Conservation (phyloP, 2,888 invertebrate genomes). For the Drosophila mimetica region DNA sequence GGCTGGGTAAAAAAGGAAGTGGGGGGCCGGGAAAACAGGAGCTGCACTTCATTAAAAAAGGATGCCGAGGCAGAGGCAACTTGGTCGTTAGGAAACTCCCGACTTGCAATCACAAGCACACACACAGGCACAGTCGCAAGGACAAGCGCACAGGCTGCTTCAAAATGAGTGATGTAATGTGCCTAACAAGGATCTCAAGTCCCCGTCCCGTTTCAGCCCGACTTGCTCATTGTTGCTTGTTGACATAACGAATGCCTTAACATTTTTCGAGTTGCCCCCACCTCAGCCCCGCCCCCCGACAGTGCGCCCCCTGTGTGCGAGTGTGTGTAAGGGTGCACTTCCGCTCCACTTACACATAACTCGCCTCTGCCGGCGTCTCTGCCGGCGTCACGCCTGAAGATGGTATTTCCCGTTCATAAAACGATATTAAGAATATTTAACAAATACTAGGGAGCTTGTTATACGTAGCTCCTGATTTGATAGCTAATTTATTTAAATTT, state of each 20-base stretch:
- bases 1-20: background rate
- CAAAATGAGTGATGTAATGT: constrained; percentile 73
- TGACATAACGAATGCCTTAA: constrained; percentile 78
- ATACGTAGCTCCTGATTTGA: too few relatives aligned
- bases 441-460: too few relatives aligned
- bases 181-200: constrained; percentile 52
- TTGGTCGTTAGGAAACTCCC: constrained; percentile 65
- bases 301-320: constrained; percentile 8
- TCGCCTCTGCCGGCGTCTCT: constrained; percentile 46
- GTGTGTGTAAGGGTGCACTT: constrained; percentile 53
- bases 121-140: constrained; percentile 52
- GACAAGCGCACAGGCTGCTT: constrained; percentile 43
- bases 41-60: constrained; percentile 73
- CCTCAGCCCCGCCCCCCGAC: constrained; percentile 3
- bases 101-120: constrained; percentile 73
- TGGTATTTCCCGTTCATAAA: background rate
- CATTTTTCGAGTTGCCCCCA: constrained; percentile 53
- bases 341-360: constrained; percentile 76
- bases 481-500: too few relatives aligned
- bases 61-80: constrained; percentile 33
- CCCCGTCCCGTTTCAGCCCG: constrained; percentile 3
- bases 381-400: constrained; percentile 18
- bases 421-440: background rate
- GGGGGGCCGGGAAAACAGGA: constrained; percentile 11
- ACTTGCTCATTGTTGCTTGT: constrained; percentile 67